Evolutionary conservation across 2,113 vertebrate species (phyloP).

Genomic region (Hassar affinis): DNA sequence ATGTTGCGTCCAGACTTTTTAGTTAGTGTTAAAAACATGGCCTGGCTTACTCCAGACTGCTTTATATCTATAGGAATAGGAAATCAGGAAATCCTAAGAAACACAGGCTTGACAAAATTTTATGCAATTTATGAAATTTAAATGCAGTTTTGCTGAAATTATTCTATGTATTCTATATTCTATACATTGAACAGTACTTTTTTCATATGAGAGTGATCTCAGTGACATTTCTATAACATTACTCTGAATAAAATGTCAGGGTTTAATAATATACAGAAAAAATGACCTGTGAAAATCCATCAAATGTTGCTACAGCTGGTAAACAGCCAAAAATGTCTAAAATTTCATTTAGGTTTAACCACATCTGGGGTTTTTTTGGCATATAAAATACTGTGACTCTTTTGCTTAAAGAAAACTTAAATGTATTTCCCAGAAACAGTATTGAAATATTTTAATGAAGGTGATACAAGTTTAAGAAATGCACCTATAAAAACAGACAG

Average conservation of each 20-base stretch:
- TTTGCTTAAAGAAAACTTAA: not conserved
- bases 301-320: not conserved
- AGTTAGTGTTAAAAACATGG: slow-evolving; percentile 4
- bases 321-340: not conserved
- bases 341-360: not conserved
- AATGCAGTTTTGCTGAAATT: not conserved
- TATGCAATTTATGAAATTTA: not conserved
- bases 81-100: not conserved
- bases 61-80: not conserved
- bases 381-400: not conserved
- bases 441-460: not conserved
- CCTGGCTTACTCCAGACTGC: not conserved
- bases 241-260: not conserved
- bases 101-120: not conserved
- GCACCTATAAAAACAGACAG: not conserved
- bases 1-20: not conserved
- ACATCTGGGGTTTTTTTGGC: not conserved
- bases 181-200: not conserved
- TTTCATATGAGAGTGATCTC: not conserved
- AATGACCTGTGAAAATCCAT: not conserved
- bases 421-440: not conserved
- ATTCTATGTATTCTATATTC: not conserved
- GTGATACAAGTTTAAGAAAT: not conserved
- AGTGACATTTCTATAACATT: not conserved
- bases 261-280: not conserved